Evolutionary conservation across 2,797 vertebrate genomes (phyloP).

Genomic region (Gobionotothen gibberifrons): DNA sequence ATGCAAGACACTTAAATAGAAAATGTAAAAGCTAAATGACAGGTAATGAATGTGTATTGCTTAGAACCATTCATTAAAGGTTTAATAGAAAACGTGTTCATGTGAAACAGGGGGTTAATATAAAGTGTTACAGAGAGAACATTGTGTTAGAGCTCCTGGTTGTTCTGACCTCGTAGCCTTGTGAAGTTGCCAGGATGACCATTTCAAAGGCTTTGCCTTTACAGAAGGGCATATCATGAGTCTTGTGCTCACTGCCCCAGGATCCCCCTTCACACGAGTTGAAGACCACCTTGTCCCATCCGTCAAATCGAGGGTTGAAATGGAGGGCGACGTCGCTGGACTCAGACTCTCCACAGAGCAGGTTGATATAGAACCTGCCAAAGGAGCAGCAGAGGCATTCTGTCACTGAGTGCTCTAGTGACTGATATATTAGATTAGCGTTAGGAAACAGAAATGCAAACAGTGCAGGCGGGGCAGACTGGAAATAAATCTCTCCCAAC

Average conservation of each 20-base stretch:
- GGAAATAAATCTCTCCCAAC: not conserved
- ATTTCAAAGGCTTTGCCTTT: constrained; percentile 82
- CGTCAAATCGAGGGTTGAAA: constrained; percentile 83
- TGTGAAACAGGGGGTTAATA: no score
- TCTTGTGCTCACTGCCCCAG: constrained; percentile 77
- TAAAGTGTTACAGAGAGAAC: not conserved
- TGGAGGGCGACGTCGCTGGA: constrained; percentile 81
- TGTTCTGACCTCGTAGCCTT: constrained; percentile 84
- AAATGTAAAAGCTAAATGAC: no score
- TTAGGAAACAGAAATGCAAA: constrained; percentile 18
- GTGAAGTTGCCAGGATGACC: constrained; percentile 64
- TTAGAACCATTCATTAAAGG: not conserved
- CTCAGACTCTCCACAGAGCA: constrained; percentile 79
- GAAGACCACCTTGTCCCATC: constrained; percentile 85
- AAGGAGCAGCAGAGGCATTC: not conserved
- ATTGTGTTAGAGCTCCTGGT: not conserved
- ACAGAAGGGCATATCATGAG: constrained; percentile 77
- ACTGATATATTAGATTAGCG: not conserved
- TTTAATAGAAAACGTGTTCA: no score
- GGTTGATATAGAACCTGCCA: constrained; percentile 80
- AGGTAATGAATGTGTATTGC: no score
- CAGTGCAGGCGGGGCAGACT: constrained; percentile 8
- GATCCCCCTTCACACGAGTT: constrained; percentile 74
- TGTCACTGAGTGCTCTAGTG: not conserved
- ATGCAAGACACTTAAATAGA: no score